Evolutionary conservation across 1,140 invertebrate species (phyloP), one percentile per base, ranked within the genome.

Genomic region (Oncopeltus fasciatus): DNA sequence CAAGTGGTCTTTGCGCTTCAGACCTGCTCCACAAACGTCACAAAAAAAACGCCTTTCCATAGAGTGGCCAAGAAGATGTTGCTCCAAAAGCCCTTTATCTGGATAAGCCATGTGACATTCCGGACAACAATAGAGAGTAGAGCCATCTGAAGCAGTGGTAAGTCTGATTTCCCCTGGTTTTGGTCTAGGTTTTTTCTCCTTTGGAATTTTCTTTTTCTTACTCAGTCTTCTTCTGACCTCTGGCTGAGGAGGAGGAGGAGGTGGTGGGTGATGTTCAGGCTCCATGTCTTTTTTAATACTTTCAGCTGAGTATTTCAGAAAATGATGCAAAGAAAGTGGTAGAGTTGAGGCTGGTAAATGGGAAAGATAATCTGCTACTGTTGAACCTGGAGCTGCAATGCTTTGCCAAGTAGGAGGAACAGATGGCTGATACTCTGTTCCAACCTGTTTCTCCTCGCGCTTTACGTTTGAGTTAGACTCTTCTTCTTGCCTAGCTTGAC

Each of bases 51-150:
- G 65, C 20, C 70, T 60, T 61, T 71, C 70, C 64, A 69, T 69
- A 0, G 70, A 68, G 29, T 71, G 70, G 12, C 87, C 87, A 18
- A 88, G 76, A 14, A 90, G 72, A 73, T 91, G 87, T 60, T 90
- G 85, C 67, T 90, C 87, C 5, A 90, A 73, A n/a, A 90, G 69
- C 56, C 85, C 85, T 58, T 86, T 82, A 68, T 90, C 87, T 0
- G 87, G 86, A 71, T 90, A 89, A 18, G 87, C 85, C 82, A 90
- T 84, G 70, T 92, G 87, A 68, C 88, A 90, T 69, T 90, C 87
- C 1, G 88, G 87, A 71, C 88, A 90, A 70, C 88, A 88, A 67
- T 88, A 90, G 1, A 90, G 70, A 0, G 87, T 88, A 18, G 86
- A 88, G 0, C 88, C 88, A 68, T 90, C 88, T 21, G 90, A 72